Evolutionary conservation across 2,113 vertebrate species (phyloP).

Genomic region (Ptilonorhynchus violaceus): DNA sequence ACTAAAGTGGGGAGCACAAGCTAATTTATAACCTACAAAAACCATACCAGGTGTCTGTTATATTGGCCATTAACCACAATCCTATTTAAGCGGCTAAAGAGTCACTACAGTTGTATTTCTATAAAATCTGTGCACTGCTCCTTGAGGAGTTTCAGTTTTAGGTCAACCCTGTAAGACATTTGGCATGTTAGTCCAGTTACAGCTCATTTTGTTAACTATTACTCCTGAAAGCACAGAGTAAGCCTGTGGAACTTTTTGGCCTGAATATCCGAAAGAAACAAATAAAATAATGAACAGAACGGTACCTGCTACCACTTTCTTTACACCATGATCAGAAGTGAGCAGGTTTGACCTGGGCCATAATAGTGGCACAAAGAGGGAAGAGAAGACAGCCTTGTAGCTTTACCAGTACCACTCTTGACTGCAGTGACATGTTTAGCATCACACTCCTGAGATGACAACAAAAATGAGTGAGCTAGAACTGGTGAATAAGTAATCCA

Average conservation of each 20-base stretch:
- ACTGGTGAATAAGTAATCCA: not conserved
- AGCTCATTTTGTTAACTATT: not conserved
- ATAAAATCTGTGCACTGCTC: not conserved
- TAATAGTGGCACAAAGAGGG: not conserved
- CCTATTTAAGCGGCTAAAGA: not conserved
- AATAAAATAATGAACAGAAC: not conserved
- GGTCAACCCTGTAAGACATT: not conserved
- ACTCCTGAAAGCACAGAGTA: not conserved
- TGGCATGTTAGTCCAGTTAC: not conserved
- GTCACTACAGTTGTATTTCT: not conserved
- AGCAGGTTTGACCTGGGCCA: not conserved
- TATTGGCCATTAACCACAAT: not conserved
- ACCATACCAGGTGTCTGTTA: not conserved
- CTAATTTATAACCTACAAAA: slow-evolving; percentile 18
- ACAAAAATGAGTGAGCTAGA: not conserved
- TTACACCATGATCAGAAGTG: not conserved
- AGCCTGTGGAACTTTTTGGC: not conserved
- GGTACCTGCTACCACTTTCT: not conserved
- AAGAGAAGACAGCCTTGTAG: not conserved
- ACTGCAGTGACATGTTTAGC: fast-evolving
- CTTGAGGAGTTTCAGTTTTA: not conserved
- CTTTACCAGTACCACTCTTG: not conserved
- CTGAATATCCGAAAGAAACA: not conserved
- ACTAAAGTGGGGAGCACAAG: not conserved
- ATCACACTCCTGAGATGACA: not conserved